Evolutionary conservation across 2,888 invertebrate genomes (phyloP), one percentile per base, ranked within the genome.

Genomic region (Caenorhabditis macrosperma): DNA sequence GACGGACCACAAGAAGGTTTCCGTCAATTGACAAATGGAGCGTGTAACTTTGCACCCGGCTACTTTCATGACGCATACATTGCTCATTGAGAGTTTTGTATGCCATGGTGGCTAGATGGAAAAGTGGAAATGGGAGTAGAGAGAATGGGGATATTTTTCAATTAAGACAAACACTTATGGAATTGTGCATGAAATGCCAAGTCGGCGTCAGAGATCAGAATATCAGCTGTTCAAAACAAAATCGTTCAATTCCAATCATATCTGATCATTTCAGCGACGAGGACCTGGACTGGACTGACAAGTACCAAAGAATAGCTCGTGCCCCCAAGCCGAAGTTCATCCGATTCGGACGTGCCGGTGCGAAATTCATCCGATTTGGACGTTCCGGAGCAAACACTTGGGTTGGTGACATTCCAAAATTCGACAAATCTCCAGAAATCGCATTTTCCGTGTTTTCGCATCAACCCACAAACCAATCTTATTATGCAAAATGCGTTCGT

Each of bases 321-420:
- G 87, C 88, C 17, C 88, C 88, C 28, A 85, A 85, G 66, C 85
- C 86, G 24, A 89, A 89, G 54, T 89, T 89, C 80, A 89, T 89
- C 54, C 81, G 89, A 57, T 88, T 88, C 72, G 89, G 88, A 26
- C 75, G 89, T 52, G 86, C 85, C 38, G 87, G 87, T 12, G 82
- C 81, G 44, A 89, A 88, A 64, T 88, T 88, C 76, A 89, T 89
- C 55, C 84, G 89, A 28, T 88, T 89, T 46, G 88, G 89, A 50
- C 68, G 88, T 24, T 81, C 85, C 52, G 84, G 84, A 61, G 78
- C 69, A 26, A 85, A 80, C 61, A 83, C 85, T 74, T 85, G 85
- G 85, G 85, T 85, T 17, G 41, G 84, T 80, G 15, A 60, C 4
- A 17, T 4, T 7, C 17, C 44, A 17, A 60, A 52, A 50, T 57